Conservation (phyloP, 37 sponge, comb jelly and placozoan species). For the Haliclona indistincta region DNA sequence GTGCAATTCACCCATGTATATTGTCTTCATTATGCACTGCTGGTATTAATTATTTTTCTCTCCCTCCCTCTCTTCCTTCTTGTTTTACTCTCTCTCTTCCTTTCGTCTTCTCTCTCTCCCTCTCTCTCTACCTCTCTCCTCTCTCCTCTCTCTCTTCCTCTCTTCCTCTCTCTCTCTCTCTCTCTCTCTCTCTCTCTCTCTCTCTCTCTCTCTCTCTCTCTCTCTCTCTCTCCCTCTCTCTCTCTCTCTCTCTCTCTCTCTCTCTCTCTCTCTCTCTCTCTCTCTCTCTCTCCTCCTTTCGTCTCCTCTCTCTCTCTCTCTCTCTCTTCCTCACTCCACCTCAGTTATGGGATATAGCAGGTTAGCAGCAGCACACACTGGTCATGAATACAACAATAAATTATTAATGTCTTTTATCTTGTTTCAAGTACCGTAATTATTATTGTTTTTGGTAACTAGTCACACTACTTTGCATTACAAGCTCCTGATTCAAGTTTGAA, state of each 20-base stretch:
- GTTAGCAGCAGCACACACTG: constrained; percentile 42
- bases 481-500: no score
- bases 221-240: background rate
- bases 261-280: background rate
- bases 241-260: background rate
- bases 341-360: constrained; percentile 72
- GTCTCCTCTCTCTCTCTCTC: background rate
- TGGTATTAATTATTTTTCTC: background rate
- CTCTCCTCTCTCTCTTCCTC: background rate
- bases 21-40: no score
- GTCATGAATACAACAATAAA: no score
- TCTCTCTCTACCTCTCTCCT: background rate
- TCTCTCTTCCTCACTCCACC: background rate
- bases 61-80: background rate
- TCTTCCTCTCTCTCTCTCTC: background rate
- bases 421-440: no score
- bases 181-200: background rate
- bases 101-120: background rate
- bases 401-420: no score
- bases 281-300: background rate
- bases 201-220: background rate
- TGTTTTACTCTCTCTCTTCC: no score
- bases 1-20: no score
- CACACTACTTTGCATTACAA: no score
- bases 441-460: no score